These are phyloP conservation scores for Amphiprion clarkii DNA, from an alignment of 2,797 vertebrate species.

Conservation along the genomic window DNA sequence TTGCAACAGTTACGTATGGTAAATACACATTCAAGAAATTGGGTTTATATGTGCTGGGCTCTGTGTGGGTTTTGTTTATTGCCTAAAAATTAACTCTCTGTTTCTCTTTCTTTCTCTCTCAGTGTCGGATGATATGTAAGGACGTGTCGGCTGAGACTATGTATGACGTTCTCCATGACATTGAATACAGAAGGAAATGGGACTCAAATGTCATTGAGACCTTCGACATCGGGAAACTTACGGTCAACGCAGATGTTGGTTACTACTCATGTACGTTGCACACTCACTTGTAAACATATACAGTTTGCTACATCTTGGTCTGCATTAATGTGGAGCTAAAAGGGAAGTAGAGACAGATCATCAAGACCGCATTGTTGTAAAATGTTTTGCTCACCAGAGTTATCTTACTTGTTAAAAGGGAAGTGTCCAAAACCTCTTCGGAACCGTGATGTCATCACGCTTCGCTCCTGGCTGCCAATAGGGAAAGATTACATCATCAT, in stretches of 20 bases:
- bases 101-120: conserved; percentile 29
- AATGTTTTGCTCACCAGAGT: conserved; percentile 5
- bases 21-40: neutral
- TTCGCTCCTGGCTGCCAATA: conserved; percentile 95
- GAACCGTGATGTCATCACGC: conserved; percentile 95
- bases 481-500: conserved; percentile 97
- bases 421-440: conserved; percentile 93
- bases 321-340: conserved; percentile 8
- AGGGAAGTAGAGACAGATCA: conserved; percentile 4
- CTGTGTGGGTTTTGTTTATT: neutral
- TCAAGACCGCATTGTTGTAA: neutral
- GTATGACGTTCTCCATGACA: conserved; percentile 96
- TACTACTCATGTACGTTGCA: conserved; percentile 91
- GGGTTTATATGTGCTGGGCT: neutral
- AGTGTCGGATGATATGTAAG: conserved; percentile 94
- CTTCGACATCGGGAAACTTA: conserved; percentile 95
- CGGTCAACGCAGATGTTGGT: conserved; percentile 94
- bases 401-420: conserved; percentile 82
- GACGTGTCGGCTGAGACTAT: conserved; percentile 91
- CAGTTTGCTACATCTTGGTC: neutral
- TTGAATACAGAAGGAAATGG: conserved; percentile 95
- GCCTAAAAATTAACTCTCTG: neutral
- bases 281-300: neutral
- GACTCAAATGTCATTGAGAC: conserved; percentile 97
- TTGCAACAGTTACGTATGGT: neutral